Percentiles rank a stretch among this genome's conserved stretches.
These are phyloP conservation scores for Selenia dentaria DNA, from an alignment of 2,888 invertebrate species.

Conservation along the genomic window DNA sequence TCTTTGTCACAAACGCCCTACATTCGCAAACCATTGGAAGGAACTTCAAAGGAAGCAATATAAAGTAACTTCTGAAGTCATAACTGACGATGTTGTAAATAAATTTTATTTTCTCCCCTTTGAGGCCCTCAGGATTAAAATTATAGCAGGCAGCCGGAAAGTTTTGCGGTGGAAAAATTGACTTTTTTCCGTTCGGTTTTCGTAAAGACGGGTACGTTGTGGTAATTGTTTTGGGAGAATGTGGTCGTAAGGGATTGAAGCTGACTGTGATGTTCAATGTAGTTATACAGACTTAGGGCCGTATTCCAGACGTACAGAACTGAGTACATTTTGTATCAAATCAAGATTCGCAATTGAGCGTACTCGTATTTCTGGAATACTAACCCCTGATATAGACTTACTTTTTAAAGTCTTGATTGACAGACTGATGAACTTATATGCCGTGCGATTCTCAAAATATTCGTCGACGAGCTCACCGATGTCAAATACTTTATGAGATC, in stretches of 20 bases:
- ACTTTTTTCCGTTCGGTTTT: slow-evolving; percentile 16
- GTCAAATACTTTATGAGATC: too few species aligned
- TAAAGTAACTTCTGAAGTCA: slow-evolving; percentile 29
- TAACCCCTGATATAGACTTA: too few species aligned
- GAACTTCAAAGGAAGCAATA: slow-evolving; percentile 32
- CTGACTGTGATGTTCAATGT: not conserved
- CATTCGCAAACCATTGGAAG: slow-evolving; percentile 27
- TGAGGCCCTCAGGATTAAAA: slow-evolving; percentile 30
- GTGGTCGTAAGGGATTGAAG: not conserved
- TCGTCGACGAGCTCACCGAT: too few species aligned
- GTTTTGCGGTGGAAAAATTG: slow-evolving; percentile 15
- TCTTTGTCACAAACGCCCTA: slow-evolving; percentile 12
- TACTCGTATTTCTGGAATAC: too few species aligned
- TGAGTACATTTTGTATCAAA: too few species aligned
- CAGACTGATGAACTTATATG: too few species aligned
- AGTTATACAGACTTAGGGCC: too few species aligned
- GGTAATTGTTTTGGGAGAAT: not conserved
- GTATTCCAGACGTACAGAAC: too few species aligned
- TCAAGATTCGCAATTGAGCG: too few species aligned
- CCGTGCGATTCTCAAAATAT: too few species aligned
- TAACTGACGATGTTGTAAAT: slow-evolving; percentile 30
- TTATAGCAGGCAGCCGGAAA: slow-evolving; percentile 23
- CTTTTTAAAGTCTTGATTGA: too few species aligned
- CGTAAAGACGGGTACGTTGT: slow-evolving; percentile 1
- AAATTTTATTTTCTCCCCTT: slow-evolving; percentile 31